A percentile compares a stretch with the other conserved stretches of the same genome.
These are phyloP conservation scores for Catamblyrhynchus diadema DNA, from an alignment of 2,797 vertebrate species.

Conservation along the genomic window DNA sequence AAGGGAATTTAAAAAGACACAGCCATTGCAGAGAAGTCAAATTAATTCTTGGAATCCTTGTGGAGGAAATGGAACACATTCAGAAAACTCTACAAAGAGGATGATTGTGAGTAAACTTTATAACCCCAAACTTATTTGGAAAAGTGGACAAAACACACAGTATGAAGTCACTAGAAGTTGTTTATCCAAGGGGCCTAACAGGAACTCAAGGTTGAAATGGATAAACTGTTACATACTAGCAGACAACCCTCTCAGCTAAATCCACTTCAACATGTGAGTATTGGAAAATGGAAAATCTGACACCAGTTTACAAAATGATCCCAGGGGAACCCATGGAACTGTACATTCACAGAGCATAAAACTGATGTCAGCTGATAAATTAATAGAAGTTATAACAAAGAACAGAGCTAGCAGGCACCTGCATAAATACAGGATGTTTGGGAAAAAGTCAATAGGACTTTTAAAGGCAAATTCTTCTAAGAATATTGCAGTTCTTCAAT, in stretches of 20 bases:
- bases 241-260: not conserved
- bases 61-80: not conserved
- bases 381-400: not conserved
- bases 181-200: slow-evolving; percentile 34
- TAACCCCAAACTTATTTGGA: not conserved
- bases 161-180: slow-evolving; percentile 30
- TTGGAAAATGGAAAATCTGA: not conserved
- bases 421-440: not conserved
- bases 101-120: slow-evolving; percentile 21
- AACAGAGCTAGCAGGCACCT: not conserved
- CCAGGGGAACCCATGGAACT: not conserved
- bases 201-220: not conserved
- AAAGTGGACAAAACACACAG: slow-evolving; percentile 10
- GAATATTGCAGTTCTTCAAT: not conserved
- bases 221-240: not conserved
- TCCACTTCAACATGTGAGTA: not conserved
- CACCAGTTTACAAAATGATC: not conserved
- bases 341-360: not conserved
- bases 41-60: slow-evolving; percentile 2
- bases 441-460: not conserved
- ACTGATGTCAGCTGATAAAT: not conserved
- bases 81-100: slow-evolving; percentile 36
- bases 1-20: not conserved
- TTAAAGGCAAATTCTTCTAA: not conserved
- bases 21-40: not conserved